Base-by-base conservation (phyloP, 2,113 vertebrate genomes). In the Rhabdornis inornatus region DNA sequence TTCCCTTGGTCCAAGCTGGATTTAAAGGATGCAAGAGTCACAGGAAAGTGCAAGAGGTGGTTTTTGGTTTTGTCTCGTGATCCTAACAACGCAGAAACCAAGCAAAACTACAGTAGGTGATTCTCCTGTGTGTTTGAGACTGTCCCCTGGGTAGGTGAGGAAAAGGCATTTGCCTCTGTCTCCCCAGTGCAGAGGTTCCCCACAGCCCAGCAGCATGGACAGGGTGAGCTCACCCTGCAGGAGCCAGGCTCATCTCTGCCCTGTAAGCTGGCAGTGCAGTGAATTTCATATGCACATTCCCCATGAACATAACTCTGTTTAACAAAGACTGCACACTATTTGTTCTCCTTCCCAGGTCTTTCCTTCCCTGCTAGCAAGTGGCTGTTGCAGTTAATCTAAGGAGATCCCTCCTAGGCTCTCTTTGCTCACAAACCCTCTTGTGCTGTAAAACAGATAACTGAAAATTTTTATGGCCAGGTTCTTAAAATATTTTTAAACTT, bases 401-500 rank as follows among this genome's bases (percentile, higher is more conserved):
- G 61, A 81, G 83, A 95, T 70, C 77, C 79, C 53, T 92, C 69
- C 79, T 45, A 44, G 45, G 35, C 56, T 69, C 40, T 59, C 37
- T 49, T 53, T 89, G 78, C 61, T 86, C 83, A 85, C 75, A 95
- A 88, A 83, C 56, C 69, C 15, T 79, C 78, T 72, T 60, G 56
- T 2, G 7, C 11, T 70, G 52, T 92, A 87, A 94, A 96, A 66
- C 30, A 95, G 90, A 91, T 90, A 94, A 92, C 40, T 10, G 50
- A 68, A 89, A n/a, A 11, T 79, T 91, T 91, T 95, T 94, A 95
- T 6, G 42, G 66, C 37, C 57, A 57, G 69, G 57, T 77, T 97
- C 64, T 96, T 94, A 87, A 96, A 92, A 80, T 87, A 94, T 94
- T 91, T 92, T 92, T 45, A 68, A 92, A 74, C 59, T 52, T 76